These are phyloP conservation scores for Prunella himalayana DNA, from an alignment of 2,113 vertebrate species.

Conservation along the genomic window DNA sequence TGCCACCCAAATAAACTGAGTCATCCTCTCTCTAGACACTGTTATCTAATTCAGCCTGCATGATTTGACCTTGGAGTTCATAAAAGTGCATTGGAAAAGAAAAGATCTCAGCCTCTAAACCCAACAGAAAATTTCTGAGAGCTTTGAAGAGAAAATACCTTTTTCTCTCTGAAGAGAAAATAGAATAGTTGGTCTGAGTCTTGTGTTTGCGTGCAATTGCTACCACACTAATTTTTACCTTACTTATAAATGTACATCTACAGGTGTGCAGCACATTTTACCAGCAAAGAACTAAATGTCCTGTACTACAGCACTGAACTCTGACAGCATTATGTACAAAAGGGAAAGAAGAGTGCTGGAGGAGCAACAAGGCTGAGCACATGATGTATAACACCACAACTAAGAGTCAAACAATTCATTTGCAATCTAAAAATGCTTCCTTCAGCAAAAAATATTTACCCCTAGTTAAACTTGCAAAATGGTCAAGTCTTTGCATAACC, in stretches of 20 bases:
- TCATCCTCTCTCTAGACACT: slow-evolving; percentile 40
- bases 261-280: neutral
- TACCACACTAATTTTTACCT: neutral
- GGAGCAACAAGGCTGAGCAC: neutral
- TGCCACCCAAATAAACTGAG: slow-evolving; percentile 38
- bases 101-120: neutral
- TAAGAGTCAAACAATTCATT: neutral
- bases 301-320: neutral
- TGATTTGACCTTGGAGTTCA: slow-evolving; percentile 39
- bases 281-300: neutral
- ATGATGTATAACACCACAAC: neutral
- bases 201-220: neutral
- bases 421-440: neutral
- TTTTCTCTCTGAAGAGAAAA: neutral
- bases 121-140: neutral
- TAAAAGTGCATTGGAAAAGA: neutral
- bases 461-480: neutral
- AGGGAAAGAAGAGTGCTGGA: neutral
- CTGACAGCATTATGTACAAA: neutral
- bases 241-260: neutral
- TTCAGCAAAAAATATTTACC: neutral
- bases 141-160: neutral
- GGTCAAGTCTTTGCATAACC: neutral
- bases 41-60: slow-evolving; percentile 19
- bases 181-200: neutral